These are phyloP conservation scores for Drosophila hamatofila DNA, from an alignment of 2,888 invertebrate genomes.

Conservation along the genomic window DNA sequence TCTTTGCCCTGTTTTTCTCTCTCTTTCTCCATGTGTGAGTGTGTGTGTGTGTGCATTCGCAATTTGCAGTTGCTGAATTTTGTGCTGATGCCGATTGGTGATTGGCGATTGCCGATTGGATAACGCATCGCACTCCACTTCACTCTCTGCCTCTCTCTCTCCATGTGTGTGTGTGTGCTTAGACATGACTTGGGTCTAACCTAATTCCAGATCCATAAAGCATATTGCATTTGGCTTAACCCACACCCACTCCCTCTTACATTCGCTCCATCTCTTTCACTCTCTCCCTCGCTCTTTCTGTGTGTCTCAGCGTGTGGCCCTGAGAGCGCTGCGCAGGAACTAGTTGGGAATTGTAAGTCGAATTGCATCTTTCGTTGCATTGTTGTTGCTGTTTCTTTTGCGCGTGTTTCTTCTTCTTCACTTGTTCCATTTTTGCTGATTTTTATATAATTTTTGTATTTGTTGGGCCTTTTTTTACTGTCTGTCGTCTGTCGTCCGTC, in stretches of 20 bases:
- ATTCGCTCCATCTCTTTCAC: not conserved
- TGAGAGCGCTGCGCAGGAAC: slow-evolving; percentile 29
- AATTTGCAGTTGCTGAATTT: slow-evolving; percentile 18
- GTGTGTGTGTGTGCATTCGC: slow-evolving; percentile 2
- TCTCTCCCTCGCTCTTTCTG: not conserved
- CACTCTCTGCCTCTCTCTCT: not conserved
- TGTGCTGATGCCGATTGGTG: slow-evolving; percentile 33
- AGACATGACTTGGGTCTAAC: slow-evolving; percentile 25
- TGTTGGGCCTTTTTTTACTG: slow-evolving; percentile 16
- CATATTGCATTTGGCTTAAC: slow-evolving; percentile 10
- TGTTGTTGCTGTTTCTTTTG: slow-evolving; percentile 16
- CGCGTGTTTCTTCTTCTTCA: not conserved
- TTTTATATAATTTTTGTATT: slow-evolving; percentile 24
- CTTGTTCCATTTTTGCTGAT: slow-evolving; percentile 27
- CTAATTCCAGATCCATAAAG: slow-evolving; percentile 31
- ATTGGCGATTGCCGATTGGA: slow-evolving; percentile 28
- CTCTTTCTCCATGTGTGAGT: not conserved
- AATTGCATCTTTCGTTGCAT: slow-evolving; percentile 16
- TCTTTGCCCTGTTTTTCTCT: slow-evolving; percentile 45
- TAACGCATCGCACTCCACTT: slow-evolving; percentile 17
- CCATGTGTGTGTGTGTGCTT: slow-evolving; percentile 2
- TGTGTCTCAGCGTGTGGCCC: not conserved
- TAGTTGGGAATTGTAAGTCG: slow-evolving; percentile 28
- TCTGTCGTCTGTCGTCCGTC: not conserved
- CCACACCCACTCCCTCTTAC: not conserved